A percentile compares a stretch with the other conserved stretches of the same genome.
Evolutionary conservation across 2,797 vertebrate genomes (phyloP).

Genomic region (Sebastes trivittatus): DNA sequence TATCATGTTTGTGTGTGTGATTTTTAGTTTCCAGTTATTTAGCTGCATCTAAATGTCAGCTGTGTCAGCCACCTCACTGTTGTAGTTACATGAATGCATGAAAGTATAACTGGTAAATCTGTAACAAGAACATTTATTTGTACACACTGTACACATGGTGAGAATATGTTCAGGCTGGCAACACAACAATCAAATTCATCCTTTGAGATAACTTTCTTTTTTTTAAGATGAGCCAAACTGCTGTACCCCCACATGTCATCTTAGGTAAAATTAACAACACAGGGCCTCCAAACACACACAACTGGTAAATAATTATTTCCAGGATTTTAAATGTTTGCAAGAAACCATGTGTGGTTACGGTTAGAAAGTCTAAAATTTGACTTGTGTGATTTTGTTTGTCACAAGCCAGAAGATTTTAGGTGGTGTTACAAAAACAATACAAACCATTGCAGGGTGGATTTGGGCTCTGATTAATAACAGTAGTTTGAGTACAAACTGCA

Average conservation of each 20-base stretch:
- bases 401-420: background rate
- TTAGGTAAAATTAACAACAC: background rate
- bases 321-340: background rate
- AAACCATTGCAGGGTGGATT: background rate
- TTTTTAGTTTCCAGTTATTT: background rate
- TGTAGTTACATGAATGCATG: background rate
- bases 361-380: background rate
- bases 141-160: conserved; percentile 17
- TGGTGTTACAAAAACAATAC: background rate
- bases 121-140: conserved; percentile 58
- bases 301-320: background rate
- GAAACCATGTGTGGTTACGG: background rate
- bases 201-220: background rate
- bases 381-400: background rate
- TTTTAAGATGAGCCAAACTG: background rate
- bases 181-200: background rate
- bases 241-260: background rate
- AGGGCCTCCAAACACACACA: background rate
- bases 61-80: fast-evolving
- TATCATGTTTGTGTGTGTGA: background rate
- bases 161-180: background rate
- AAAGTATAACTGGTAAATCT: background rate
- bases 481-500: background rate
- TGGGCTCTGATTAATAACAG: background rate
- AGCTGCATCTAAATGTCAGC: background rate